phyloP scores from a whole-genome alignment of 2,797 vertebrate species.

The Peromyscus attwateri region DNA sequence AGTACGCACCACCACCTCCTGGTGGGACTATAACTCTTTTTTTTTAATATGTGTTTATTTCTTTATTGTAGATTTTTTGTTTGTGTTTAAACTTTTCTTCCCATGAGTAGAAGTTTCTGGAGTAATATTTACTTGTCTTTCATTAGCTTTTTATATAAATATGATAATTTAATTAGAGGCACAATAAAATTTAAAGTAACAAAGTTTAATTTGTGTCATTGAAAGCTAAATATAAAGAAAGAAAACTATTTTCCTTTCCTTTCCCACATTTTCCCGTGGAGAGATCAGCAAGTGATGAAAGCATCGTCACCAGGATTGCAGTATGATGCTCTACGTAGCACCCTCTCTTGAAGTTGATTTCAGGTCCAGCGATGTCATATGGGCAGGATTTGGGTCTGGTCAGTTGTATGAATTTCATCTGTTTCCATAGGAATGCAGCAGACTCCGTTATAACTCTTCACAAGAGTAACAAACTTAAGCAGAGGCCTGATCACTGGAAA shows the following conservation, averaged over 20 bases:
- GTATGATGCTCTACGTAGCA: background rate
- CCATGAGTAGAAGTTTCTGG: background rate
- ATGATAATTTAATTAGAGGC: conserved; percentile 47
- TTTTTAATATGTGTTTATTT: background rate
- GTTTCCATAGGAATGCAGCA: background rate
- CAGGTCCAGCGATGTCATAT: background rate
- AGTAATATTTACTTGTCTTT: background rate
- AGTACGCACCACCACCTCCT: background rate
- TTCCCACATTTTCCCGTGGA: background rate
- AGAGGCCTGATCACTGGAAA: background rate
- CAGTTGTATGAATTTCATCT: background rate
- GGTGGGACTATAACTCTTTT: background rate
- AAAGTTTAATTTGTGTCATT: conserved; percentile 15
- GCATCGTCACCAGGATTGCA: background rate
- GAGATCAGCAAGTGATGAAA: background rate
- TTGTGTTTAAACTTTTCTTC: conserved; percentile 36
- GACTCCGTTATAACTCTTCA: background rate
- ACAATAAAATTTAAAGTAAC: conserved; percentile 48
- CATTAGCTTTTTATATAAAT: background rate
- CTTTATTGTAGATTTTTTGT: background rate
- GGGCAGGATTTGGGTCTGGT: background rate
- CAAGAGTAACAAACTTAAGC: background rate
- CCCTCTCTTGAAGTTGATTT: background rate
- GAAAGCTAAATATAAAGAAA: conserved; percentile 21
- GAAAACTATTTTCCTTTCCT: background rate